Conservation (phyloP, 2,797 vertebrate species). For the Sebastes melanostomus region DNA sequence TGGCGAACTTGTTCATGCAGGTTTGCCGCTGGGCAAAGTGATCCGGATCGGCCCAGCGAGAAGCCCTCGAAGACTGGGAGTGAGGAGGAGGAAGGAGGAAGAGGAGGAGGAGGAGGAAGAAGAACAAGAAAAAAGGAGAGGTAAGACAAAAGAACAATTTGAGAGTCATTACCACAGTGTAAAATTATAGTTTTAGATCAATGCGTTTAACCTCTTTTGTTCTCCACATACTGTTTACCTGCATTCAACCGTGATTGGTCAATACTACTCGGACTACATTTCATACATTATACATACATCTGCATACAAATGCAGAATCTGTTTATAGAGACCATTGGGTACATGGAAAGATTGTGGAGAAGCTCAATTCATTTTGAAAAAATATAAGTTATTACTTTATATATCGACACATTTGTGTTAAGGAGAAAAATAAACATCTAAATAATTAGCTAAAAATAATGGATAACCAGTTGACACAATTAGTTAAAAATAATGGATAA, state of each 20-base stretch:
- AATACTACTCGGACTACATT: no score
- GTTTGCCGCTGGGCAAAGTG: conserved; percentile 99
- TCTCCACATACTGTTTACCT: no score
- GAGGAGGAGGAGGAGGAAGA: no score
- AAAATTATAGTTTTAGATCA: not conserved
- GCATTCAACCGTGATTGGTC: no score
- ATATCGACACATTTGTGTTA: not conserved
- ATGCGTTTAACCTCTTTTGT: no score
- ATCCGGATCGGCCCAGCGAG: conserved; percentile 98
- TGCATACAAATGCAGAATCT: no score
- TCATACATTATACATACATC: no score
- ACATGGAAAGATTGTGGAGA: not conserved
- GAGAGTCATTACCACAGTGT: conserved; percentile 77
- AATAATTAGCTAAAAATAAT: no score
- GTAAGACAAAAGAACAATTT: conserved; percentile 85
- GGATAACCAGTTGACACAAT: no score
- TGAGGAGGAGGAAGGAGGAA: conserved; percentile 81
- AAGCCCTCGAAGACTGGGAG: conserved; percentile 82
- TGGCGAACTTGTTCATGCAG: conserved; percentile 99
- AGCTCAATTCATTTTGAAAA: not conserved
- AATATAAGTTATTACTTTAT: not conserved
- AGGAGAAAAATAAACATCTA: not conserved
- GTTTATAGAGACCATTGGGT: no score
- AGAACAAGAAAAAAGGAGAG: not conserved
- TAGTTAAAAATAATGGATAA: no score